Base-by-base conservation (phyloP, 2,888 invertebrate genomes). In the Yponomeuta cagnagella region DNA sequence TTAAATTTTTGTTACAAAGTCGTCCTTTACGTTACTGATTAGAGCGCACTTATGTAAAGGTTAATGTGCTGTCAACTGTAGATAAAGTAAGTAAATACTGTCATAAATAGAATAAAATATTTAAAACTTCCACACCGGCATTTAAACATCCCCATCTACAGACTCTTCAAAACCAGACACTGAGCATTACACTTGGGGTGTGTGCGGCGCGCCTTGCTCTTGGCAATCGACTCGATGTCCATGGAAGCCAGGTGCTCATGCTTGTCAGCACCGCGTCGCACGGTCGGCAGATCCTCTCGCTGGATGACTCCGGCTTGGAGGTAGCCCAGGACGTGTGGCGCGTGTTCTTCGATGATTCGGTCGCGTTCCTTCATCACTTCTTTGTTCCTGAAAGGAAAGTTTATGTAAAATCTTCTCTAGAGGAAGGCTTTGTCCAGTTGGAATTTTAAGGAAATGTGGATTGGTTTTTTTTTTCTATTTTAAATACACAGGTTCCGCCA, bases 341-440 rank as follows among this genome's bases (percentile, higher is more conserved):
- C 94, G 79, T 95, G 95, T 70, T 93, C 92, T 33, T 85, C 79
- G n/a, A 95, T 77, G 76, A 95, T 88, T 72, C 86, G 84, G 69
- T 90, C 77, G 15, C 94, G 88, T 76, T 95, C 95, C 58, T 89
- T 83, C 10, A 91, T 84, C n/a, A 94, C 92, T 76, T 94, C 87
- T 67, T 71, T 15, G 58, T 52, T n/a, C 69, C 68, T 70, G 30
- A 9, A 63, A 15, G 23, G 48, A 52, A 71, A 63, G 33, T 33
- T 33, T 2, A 33, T 5, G 33, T 33, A 33, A 23, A 23, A 23
- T 23, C 23, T 23, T 23, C 23, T 23, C 23, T 23, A 23, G 23
- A 23, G 23, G 23, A 23, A 23, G 23, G 23, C 23, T 23, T 23
- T 23, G 23, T 23, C 23, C 23, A 23, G 0, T 23, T 23, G 23